phyloP scores from a whole-genome alignment of 2,797 vertebrate species.

The Pseudomugil gertrudae region DNA sequence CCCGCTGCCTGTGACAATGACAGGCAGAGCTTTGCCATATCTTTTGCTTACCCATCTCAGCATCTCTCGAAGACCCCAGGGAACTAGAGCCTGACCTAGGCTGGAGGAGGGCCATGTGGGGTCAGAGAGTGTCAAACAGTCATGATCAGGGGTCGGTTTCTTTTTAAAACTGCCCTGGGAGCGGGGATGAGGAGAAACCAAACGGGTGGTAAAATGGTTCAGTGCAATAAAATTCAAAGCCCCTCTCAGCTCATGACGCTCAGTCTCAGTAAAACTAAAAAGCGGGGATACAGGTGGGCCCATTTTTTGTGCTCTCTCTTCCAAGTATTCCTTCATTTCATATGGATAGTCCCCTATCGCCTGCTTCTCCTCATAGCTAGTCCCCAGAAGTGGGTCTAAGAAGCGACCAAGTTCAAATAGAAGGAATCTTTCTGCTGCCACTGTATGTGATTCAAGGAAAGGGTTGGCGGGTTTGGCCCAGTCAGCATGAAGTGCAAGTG shows the following conservation, averaged over 20 bases:
- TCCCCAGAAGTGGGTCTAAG: conserved; percentile 89
- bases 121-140: conserved; percentile 84
- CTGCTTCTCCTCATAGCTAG: conserved; percentile 26
- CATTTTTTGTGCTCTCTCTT: conserved; percentile 61
- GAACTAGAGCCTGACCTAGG: conserved; percentile 84
- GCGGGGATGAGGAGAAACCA: conserved; percentile 80
- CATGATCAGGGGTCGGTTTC: conserved; percentile 71
- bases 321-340: conserved; percentile 83
- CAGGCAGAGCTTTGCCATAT: conserved; percentile 82
- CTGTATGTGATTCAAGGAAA: conserved; percentile 82
- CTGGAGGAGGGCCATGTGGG: conserved; percentile 86
- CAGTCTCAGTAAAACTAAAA: conserved; percentile 83
- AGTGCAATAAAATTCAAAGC: conserved; percentile 90
- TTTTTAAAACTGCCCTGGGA: conserved; percentile 21
- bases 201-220: conserved; percentile 94
- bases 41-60: conserved; percentile 87
- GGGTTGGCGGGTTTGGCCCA: conserved; percentile 94
- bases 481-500: conserved; percentile 91
- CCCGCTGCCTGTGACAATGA: conserved; percentile 91
- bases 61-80: conserved; percentile 87
- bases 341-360: conserved; percentile 77
- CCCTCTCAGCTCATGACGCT: conserved; percentile 85
- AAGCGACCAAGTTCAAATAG: conserved; percentile 92
- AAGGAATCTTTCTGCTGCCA: conserved; percentile 87
- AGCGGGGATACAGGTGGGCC: conserved; percentile 76